Evolutionary conservation across 2,888 invertebrate species (phyloP).

Genomic region (Xanthia togata): DNA sequence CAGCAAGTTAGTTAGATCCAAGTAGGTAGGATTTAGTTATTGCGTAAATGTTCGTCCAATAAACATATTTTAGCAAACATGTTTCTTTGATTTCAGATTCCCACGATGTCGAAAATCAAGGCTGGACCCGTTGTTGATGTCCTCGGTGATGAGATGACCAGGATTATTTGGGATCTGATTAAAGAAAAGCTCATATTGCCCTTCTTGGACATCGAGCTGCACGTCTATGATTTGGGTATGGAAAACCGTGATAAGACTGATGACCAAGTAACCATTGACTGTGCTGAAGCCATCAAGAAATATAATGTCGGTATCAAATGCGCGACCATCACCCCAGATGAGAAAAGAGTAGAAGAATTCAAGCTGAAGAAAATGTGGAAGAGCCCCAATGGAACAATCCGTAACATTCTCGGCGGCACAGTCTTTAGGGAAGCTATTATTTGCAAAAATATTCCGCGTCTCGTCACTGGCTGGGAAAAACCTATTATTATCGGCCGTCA

Average conservation of each 20-base stretch:
- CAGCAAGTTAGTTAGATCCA: neutral
- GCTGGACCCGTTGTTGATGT: constrained; percentile 97
- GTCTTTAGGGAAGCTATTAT: constrained; percentile 96
- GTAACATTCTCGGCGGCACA: constrained; percentile 96
- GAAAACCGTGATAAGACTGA: constrained; percentile 98
- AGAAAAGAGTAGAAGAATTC: constrained; percentile 97
- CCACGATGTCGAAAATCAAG: constrained; percentile 91
- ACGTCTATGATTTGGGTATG: constrained; percentile 98
- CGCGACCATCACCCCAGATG: constrained; percentile 99
- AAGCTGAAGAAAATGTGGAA: constrained; percentile 97
- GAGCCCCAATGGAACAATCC: constrained; percentile 96
- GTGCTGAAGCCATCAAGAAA: constrained; percentile 98
- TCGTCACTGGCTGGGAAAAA: constrained; percentile 98
- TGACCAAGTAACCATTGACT: constrained; percentile 98
- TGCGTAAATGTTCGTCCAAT: neutral
- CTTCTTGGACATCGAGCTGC: constrained; percentile 98
- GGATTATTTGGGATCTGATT: constrained; percentile 99
- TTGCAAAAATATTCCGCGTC: constrained; percentile 97
- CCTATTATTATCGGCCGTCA: constrained; percentile 99
- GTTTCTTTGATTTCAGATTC: constrained; percentile 54
- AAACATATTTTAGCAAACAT: constrained; percentile 9
- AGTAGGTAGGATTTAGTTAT: constrained; percentile 1
- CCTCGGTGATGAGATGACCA: constrained; percentile 98
- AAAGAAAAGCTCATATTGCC: constrained; percentile 99
- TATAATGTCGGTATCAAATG: constrained; percentile 99